Percentiles rank a stretch among this genome's conserved stretches.
Conservation (phyloP, 2,797 vertebrate genomes). For the Scarus forsteni region DNA sequence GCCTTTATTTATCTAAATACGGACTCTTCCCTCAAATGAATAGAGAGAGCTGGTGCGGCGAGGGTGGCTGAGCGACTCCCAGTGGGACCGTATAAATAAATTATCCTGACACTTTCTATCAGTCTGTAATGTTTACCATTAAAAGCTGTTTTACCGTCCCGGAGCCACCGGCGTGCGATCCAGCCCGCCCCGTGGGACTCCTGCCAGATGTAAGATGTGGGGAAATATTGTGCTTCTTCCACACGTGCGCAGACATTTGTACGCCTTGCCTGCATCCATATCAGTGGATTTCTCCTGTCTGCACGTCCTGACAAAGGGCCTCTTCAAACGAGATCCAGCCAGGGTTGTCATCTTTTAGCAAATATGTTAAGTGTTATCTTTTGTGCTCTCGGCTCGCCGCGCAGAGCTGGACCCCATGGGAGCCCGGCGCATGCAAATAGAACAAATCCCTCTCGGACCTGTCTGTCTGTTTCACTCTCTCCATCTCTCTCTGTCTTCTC, state of each 20-base stretch:
- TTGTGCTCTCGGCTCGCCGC: slow-evolving; percentile 92
- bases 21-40: slow-evolving; percentile 68
- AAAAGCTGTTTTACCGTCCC: slow-evolving; percentile 88
- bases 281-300: slow-evolving; percentile 90
- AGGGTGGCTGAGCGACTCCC: slow-evolving; percentile 68
- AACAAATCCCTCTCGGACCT: slow-evolving; percentile 94
- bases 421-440: slow-evolving; percentile 94
- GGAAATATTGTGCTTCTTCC: slow-evolving; percentile 86
- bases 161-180: slow-evolving; percentile 90
- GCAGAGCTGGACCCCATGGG: slow-evolving; percentile 91
- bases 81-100: slow-evolving; percentile 76
- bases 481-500: slow-evolving; percentile 65
- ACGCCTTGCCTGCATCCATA: slow-evolving; percentile 83
- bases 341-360: slow-evolving; percentile 98
- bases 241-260: slow-evolving; percentile 82
- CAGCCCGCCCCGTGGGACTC: slow-evolving; percentile 89
- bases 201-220: slow-evolving; percentile 90
- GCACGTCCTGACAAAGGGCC: slow-evolving; percentile 90
- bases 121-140: slow-evolving; percentile 92
- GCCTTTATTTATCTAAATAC: slow-evolving; percentile 74
- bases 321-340: slow-evolving; percentile 93
- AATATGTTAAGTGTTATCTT: slow-evolving; percentile 99
- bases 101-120: slow-evolving; percentile 81
- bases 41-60: slow-evolving; percentile 50
- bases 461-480: slow-evolving; percentile 84